These are phyloP conservation scores for Lottia gigantea DNA, from an alignment of 2,888 invertebrate genomes.

Conservation along the genomic window DNA sequence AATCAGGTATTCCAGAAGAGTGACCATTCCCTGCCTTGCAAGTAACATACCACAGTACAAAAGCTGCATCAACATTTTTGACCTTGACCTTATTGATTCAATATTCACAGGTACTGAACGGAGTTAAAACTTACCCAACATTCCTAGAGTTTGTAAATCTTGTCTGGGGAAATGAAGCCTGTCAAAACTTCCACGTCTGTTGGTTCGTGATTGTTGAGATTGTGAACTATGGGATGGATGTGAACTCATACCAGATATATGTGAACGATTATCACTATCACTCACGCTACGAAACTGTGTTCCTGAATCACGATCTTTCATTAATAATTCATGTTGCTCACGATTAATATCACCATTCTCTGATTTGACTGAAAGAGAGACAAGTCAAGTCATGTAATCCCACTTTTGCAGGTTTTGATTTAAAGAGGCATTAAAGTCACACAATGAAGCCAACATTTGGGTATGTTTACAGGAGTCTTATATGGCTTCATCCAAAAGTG, in stretches of 20 bases:
- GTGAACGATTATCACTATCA: constrained; percentile 69
- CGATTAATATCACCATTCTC: constrained; percentile 73
- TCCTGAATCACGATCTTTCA: constrained; percentile 68
- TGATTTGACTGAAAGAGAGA: constrained; percentile 71
- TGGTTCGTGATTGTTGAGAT: constrained; percentile 73
- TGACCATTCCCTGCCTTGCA: too few relatives aligned
- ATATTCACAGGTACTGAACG: too few relatives aligned
- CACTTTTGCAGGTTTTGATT: neutral
- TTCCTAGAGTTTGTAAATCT: constrained; percentile 75
- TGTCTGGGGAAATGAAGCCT: constrained; percentile 79
- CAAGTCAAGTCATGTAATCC: too few relatives aligned
- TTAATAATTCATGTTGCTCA: constrained; percentile 63
- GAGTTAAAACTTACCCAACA: constrained; percentile 70
- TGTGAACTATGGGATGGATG: constrained; percentile 68
- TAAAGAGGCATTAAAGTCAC: too few relatives aligned
- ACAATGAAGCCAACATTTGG: too few relatives aligned
- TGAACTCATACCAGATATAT: constrained; percentile 65
- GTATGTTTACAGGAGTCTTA: too few relatives aligned
- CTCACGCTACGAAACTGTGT: constrained; percentile 67
- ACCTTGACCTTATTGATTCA: too few relatives aligned
- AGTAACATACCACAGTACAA: too few relatives aligned
- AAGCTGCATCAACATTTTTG: too few relatives aligned
- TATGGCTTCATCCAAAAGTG: too few relatives aligned
- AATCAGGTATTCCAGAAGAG: too few relatives aligned
- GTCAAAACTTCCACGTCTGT: constrained; percentile 74